Conservation (phyloP, 2,113 vertebrate species). For the Chloropsis hardwickii region DNA sequence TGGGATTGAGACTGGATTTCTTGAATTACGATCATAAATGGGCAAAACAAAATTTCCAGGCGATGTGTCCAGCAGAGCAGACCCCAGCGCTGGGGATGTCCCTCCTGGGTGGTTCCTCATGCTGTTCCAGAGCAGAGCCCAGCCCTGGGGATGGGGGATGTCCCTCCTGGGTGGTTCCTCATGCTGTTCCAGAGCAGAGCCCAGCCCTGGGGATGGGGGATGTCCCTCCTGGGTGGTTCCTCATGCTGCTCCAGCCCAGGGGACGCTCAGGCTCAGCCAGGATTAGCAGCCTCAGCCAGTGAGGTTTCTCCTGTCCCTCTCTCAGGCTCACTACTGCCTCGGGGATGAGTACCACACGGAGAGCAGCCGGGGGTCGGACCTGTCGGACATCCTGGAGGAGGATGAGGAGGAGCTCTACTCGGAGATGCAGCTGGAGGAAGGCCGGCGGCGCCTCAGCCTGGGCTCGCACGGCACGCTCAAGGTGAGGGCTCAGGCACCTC, state of each 20-base stretch:
- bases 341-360: constrained; percentile 94
- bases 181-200: too few species aligned
- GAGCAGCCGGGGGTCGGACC: constrained; percentile 94
- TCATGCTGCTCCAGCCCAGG: neutral
- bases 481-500: constrained; percentile 70
- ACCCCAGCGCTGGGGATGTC: too few species aligned
- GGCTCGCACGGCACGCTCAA: constrained; percentile 91
- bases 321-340: constrained; percentile 84
- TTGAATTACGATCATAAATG: neutral
- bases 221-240: too few species aligned
- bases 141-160: too few species aligned
- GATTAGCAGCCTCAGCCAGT: neutral
- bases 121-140: too few species aligned
- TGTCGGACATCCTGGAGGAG: constrained; percentile 98
- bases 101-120: too few species aligned
- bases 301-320: neutral
- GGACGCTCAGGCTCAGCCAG: neutral
- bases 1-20: neutral
- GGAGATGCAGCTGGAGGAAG: constrained; percentile 94
- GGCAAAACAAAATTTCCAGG: neutral
- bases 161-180: too few species aligned
- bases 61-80: neutral
- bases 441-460: constrained; percentile 83
- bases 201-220: too few species aligned
- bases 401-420: constrained; percentile 97